Percentiles rank a stretch among this genome's conserved stretches.
Evolutionary conservation across 2,797 vertebrate genomes (phyloP).

Genomic region (Alfaro cultratus): DNA sequence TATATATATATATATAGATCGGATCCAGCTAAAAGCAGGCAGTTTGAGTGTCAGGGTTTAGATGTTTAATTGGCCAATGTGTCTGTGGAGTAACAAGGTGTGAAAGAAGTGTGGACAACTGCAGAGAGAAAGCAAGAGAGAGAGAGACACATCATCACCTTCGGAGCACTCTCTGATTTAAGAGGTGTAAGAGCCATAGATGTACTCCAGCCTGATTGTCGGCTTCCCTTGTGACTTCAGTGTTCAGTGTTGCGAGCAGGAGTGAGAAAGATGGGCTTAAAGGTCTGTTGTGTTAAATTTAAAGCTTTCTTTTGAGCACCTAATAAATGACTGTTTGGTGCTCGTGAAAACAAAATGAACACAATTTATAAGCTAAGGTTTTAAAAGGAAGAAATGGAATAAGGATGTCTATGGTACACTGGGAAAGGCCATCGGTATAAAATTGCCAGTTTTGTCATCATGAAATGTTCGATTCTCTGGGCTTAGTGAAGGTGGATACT

Average conservation of each 20-base stretch:
- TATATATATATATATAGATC: too few relatives aligned
- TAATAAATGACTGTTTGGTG: neutral
- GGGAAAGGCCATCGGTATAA: neutral
- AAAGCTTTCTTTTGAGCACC: conserved; percentile 2
- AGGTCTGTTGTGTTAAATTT: conserved; percentile 8
- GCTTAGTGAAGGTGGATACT: neutral
- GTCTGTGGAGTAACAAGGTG: conserved; percentile 54
- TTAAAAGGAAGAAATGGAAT: neutral
- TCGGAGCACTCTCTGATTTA: conserved; percentile 38
- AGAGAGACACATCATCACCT: conserved; percentile 24
- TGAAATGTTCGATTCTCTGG: neutral
- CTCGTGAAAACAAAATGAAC: conserved; percentile 5
- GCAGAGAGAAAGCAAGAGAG: conserved; percentile 20
- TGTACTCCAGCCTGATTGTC: conserved; percentile 1
- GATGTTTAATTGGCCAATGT: conserved; percentile 72
- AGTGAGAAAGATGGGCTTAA: conserved; percentile 18
- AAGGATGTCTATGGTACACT: neutral
- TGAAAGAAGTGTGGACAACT: conserved; percentile 50
- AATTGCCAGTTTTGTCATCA: neutral
- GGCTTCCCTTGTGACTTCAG: neutral
- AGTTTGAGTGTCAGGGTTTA: conserved; percentile 54
- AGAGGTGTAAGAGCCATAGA: conserved; percentile 38
- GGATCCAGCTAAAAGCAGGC: conserved; percentile 40
- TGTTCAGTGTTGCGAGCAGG: neutral
- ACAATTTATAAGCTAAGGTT: neutral